phyloP scores from a whole-genome alignment of 2,113 vertebrate species.

The Osmerus mordax region DNA sequence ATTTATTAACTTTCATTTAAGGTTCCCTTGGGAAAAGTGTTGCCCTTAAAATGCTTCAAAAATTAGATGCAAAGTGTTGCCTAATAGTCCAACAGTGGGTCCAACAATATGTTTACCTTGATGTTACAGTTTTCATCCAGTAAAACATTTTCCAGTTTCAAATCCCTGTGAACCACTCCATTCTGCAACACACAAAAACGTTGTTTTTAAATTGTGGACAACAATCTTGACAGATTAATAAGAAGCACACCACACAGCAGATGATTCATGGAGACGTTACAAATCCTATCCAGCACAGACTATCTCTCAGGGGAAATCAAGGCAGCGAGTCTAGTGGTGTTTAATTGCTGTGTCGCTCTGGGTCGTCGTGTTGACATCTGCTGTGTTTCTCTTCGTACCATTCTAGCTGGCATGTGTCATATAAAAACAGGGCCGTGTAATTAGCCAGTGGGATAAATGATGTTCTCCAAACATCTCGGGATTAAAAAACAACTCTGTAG shows the following conservation, averaged over 20 bases:
- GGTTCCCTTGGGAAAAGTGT: too few relatives aligned
- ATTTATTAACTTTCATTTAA: too few relatives aligned
- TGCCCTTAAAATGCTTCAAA: too few relatives aligned
- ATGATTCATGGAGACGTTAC: conserved; percentile 44
- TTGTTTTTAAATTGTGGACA: conserved; percentile 1
- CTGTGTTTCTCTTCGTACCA: conserved; percentile 27
- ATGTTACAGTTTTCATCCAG: conserved; percentile 98
- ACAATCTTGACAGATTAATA: conserved; percentile 24
- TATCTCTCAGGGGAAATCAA: conserved; percentile 52
- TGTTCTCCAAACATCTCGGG: conserved; percentile 58
- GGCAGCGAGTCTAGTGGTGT: conserved; percentile 37
- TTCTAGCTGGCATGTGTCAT: conserved; percentile 58
- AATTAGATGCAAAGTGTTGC: neutral
- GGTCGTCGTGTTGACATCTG: conserved; percentile 56
- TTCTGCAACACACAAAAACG: conserved; percentile 75
- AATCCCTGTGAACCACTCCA: conserved; percentile 93
- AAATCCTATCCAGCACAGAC: neutral
- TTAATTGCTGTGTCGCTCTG: conserved; percentile 51
- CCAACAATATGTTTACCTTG: conserved; percentile 77
- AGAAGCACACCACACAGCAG: neutral
- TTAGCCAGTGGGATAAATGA: conserved; percentile 53
- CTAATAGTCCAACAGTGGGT: too few relatives aligned
- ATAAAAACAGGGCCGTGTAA: conserved; percentile 57
- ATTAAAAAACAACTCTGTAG: conserved; percentile 48
- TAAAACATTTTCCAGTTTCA: conserved; percentile 99